Evolutionary conservation across 92 coral and sea anemone species (phyloP), one percentile per base, ranked within the genome.

Genomic region (Zoanthus gigantus): DNA sequence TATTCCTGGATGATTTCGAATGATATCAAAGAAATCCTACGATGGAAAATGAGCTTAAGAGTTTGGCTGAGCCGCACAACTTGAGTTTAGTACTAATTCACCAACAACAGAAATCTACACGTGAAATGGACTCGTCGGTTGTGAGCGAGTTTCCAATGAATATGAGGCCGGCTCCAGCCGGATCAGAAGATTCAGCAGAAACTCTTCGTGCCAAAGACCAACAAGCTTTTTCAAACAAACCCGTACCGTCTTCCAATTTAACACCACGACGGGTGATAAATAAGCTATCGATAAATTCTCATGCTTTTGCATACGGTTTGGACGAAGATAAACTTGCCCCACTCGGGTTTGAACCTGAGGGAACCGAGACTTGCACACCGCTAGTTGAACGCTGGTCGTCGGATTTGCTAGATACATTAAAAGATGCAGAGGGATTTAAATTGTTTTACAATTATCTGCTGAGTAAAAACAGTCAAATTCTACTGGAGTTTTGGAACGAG

Each of bases 301-400:
- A 82, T 46, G 98, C 91, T 46, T 89, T 63, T 88, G 68, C 89
- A 71, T 92, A 83, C 60, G 86, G 86, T 17, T 83, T 88, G 16
- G 99, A 95, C 37, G 99, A 97, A 81, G 95, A 95, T 50, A 89
- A 87, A 76, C 80, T 95, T 15, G 99, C 98, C 34, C 99, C 97
- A 32, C 91, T 95, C 7, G 99, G 99, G 15, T 97, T 95, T 89
- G 99, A 97, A 83, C 99, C 99, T 44, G 99, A 97, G 89, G 99
- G 99, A 14, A 92, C 95, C 87, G 99, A 95, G 54, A 94, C 95
- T 10, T 92, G 98, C 2, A 91, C 93, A 72, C 98, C 98, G 77
- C 93, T 91, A 18, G 91, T 92, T 66, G 99, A 97, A 90, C 92
- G 96, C 71, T 92, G 94, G 91, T 91, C 94, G 71, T 83, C 86